These are phyloP conservation scores for Etheostoma cragini DNA, from an alignment of 2,113 vertebrate species.

Conservation along the genomic window DNA sequence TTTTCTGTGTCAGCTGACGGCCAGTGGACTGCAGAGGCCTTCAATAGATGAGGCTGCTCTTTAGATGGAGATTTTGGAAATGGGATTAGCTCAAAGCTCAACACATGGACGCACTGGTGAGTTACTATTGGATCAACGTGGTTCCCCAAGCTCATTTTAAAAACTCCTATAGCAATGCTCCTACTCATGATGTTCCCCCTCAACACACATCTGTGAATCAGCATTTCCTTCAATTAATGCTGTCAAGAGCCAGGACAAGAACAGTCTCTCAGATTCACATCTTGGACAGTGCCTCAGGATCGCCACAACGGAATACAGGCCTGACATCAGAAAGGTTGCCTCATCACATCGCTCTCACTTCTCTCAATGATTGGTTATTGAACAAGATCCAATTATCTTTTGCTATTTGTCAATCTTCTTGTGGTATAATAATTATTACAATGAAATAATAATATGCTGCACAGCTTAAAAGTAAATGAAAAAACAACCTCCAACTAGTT, in stretches of 20 bases:
- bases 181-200: background rate
- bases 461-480: too few species aligned
- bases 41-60: background rate
- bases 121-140: background rate
- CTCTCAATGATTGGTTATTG: background rate
- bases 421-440: too few species aligned
- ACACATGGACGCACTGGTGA: background rate
- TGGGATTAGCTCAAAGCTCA: constrained; percentile 4
- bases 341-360: background rate
- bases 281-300: background rate
- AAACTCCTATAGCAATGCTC: background rate
- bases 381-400: background rate
- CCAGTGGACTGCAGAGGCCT: background rate
- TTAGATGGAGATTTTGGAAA: background rate
- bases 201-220: background rate
- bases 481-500: too few species aligned
- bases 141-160: background rate
- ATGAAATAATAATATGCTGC: too few species aligned
- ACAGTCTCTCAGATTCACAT: background rate
- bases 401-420: background rate
- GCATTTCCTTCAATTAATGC: background rate
- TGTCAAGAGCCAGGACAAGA: background rate
- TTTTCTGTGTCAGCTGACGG: background rate
- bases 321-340: background rate
- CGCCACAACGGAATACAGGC: background rate